Base-by-base conservation (phyloP, 2,797 vertebrate species). In the Pipistrellus kuhlii region DNA sequence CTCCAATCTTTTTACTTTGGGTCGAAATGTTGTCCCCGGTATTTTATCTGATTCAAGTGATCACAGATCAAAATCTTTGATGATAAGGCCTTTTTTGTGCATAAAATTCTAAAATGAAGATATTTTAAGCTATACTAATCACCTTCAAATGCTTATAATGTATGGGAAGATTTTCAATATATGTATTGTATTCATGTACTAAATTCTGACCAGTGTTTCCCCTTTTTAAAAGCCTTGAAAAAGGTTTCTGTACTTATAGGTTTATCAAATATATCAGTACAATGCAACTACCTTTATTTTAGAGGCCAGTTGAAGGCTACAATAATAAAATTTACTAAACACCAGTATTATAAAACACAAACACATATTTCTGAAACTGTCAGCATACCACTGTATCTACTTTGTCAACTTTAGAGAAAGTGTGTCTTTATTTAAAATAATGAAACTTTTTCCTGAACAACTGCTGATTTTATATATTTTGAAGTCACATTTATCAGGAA, bases 51-150 rank as follows among this genome's bases (percentile, higher is more conserved):
- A n/a, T 11, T 90, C 80, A 9, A 21, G 12, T 75, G 27, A 77
- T 18, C 35, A 89, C 14, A 82, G 25, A 62, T 72, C 15, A 59
- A 90, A 91, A 89, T n/a, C 35, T 72, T 20, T 51, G 9, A 94
- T 94, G 90, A 93, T 78, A 95, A 90, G 90, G 68, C 94, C 93
- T 90, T 97, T 98, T 98, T 97, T 97, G 73, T 97, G 95, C 95
- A 88, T 98, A 97, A 93, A 85, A 87, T 89, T 96, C 96, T 96
- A 93, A 98, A 98, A 97, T 82, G 95, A 97, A 98, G 69, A 95
- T 96, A 96, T 93, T 96, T 94, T 76, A 97, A 91, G 95, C 96
- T 97, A 83, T 92, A 95, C 85, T 95, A 94, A 89, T 81, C 87
- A 97, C 89, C 95, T 97, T 94, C 95, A 95, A 84, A 51, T 97